Conservation (phyloP, 2,797 vertebrate genomes). For the Lagocephalus sceleratus region DNA sequence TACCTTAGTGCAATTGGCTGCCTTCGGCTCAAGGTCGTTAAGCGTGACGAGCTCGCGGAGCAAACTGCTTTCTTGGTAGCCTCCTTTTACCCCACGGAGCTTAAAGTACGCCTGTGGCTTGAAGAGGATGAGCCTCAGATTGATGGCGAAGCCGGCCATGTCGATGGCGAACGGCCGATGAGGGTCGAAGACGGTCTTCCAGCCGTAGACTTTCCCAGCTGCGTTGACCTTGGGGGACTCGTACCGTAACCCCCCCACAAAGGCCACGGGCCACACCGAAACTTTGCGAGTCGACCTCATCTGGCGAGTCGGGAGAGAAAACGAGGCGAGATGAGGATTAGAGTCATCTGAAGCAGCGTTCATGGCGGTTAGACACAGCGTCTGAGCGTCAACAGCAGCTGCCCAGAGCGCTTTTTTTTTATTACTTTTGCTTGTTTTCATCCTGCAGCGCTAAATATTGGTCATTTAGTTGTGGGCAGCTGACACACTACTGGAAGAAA, state of each 20-base stretch:
- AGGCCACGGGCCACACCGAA: conserved; percentile 97
- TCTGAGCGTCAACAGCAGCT: conserved; percentile 27
- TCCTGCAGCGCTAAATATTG: conserved; percentile 43
- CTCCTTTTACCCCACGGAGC: conserved; percentile 93
- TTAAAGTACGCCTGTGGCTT: conserved; percentile 98
- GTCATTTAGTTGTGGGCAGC: conserved; percentile 21
- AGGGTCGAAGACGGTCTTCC: conserved; percentile 97
- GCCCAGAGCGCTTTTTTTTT: conserved; percentile 21
- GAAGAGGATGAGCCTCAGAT: conserved; percentile 92
- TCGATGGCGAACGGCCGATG: conserved; percentile 98
- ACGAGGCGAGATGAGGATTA: conserved; percentile 35
- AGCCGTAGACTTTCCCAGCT: conserved; percentile 95
- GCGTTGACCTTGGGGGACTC: conserved; percentile 95
- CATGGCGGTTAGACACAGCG: conserved; percentile 41
- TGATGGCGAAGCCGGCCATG: conserved; percentile 98
- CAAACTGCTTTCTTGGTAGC: conserved; percentile 98
- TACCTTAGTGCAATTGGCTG: conserved; percentile 99
- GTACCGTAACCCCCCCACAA: conserved; percentile 92
- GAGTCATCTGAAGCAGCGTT: conserved; percentile 30
- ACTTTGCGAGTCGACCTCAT: conserved; percentile 95
- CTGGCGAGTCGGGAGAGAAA: conserved; percentile 60
- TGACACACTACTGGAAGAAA: conserved; percentile 33
- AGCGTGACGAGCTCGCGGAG: conserved; percentile 95
- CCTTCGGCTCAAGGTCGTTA: conserved; percentile 97
- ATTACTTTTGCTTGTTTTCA: conserved; percentile 35